Evolutionary conservation across 2,888 invertebrate species (phyloP), one percentile per base, ranked within the genome.

Genomic region (Helicoverpa assulta): DNA sequence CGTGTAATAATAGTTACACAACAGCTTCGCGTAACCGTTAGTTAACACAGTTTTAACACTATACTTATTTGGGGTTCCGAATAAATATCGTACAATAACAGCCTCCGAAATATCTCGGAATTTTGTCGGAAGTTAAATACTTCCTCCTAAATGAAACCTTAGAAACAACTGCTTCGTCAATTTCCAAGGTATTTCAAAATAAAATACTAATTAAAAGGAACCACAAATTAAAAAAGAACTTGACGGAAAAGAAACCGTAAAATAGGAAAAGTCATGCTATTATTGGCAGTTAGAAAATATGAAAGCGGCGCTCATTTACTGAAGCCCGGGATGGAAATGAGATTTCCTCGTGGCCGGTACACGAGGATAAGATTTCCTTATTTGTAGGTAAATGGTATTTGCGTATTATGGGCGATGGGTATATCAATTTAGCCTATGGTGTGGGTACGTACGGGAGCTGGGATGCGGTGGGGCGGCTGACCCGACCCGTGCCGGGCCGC

Each of bases 401-500:
- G 47, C 16, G 19, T 60, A 19, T 59, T 70, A 47, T 26, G 26
- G 26, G 26, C 26, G 26, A 51, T 43, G 43, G 29, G 14, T 47
- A 10, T 10, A 29, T 12, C 54, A 52, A 19, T n/a, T 26, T 69
- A 63, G 54, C 59, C 65, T 57, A 66, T 59, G 53, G n/a, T 60
- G 57, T 60, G 57, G 18, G 64, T 67, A 26, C 40, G 14, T 40
- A 29, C 67, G 51, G 68, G 67, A 75, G 72, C 63, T 67, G 60
- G 60, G 73, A 65, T 65, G 51, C 76, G 81, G 51, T 53, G 37
- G 64, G 83, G 56, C 61, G 52, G 56, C 62, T 29, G 54, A 57
- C 70, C 72, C 66, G 76, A 75, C 67, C 71, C 55, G 29, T 47
- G 81, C 81, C 86, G 84, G 80, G 85, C 82, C 83, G 92, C 88